Conservation (phyloP, 2,888 invertebrate genomes). For the Zelleria hepariella region DNA sequence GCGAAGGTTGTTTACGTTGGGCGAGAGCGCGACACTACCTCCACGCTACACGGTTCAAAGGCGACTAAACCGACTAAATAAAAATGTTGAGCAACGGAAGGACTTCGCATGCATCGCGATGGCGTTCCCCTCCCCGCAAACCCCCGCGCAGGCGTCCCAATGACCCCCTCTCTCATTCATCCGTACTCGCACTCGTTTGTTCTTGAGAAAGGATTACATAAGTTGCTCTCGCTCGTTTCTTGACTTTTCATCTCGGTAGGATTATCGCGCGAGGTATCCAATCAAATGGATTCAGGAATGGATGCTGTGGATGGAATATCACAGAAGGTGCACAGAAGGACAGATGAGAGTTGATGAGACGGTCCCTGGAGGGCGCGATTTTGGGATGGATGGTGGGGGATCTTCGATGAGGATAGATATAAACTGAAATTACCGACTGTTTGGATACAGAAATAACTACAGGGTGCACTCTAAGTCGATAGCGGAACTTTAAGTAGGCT, state of each 20-base stretch:
- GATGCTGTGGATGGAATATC: not conserved
- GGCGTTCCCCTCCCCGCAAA: constrained; percentile 40
- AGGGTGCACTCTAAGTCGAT: too few species aligned
- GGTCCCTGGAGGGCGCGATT: too few species aligned
- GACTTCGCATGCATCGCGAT: constrained; percentile 38
- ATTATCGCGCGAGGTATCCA: too few species aligned
- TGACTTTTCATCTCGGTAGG: not conserved
- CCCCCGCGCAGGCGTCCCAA: constrained; percentile 17
- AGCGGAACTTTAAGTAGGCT: too few species aligned
- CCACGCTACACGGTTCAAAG: constrained; percentile 28
- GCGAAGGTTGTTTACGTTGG: constrained; percentile 31
- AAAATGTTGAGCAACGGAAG: constrained; percentile 9
- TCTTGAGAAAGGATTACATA: constrained; percentile 14
- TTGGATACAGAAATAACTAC: too few species aligned
- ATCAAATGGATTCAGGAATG: too few species aligned
- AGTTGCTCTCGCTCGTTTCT: not conserved
- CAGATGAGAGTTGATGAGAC: too few species aligned
- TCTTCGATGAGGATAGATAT: too few species aligned
- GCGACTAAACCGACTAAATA: constrained; percentile 39
- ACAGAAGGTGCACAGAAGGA: too few species aligned
- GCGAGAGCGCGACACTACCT: constrained; percentile 15
- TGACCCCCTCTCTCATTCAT: constrained; percentile 52
- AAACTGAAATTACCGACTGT: too few species aligned
- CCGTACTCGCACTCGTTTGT: constrained; percentile 36
- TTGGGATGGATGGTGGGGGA: too few species aligned